Base-by-base conservation (phyloP, 2,888 invertebrate species). In the Criorhina ranunculi region DNA sequence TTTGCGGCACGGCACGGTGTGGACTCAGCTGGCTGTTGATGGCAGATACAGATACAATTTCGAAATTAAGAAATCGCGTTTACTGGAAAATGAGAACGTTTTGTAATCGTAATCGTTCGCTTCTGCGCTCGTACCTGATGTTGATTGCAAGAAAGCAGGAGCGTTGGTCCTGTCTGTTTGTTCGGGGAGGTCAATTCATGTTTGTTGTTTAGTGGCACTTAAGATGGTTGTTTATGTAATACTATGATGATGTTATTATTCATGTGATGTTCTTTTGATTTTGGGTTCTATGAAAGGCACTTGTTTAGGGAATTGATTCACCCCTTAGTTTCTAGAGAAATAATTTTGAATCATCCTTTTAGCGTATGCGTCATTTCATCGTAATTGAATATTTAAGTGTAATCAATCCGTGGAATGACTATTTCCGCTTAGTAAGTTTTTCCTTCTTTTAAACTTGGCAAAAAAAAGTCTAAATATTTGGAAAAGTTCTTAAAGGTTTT, bases 1-100 rank as follows among this genome's bases (percentile, higher is more conserved):
- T 83, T 79, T 79, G 82, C 78, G 70, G 77, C 35, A 17, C 46
- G 42, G 44, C 11, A 17, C 46, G 42, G 44, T n/a, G 40, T 82
- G 72, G 83, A 53, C 40, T 70, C 69, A 60, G 59, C 64, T 66
- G 59, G 35, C 46, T 66, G 57, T 44, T 62, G 42, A 62, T 62
- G 44, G 37, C 33, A 53, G 73, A 67, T 55, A 57, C 55, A 49
- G 44, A 69, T 12, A 19, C 19, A 42, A 53, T 24, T 62, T 67
- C 55, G 12, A 11, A 49, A 57, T 55, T 59, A 44, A 79, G 64
- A 42, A 62, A 64, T 60, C 46, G 11, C 40, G 8, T 31, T 17
- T 64, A 51, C 51, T 73, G 33, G 17, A 42, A 59, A 73, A 53
- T 29, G 29, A 7, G 44, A 37, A 37, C n/a, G 9, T 46, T 72